Percentiles rank a stretch among this genome's conserved stretches.
Evolutionary conservation across 2,113 vertebrate genomes (phyloP).

Genomic region (Carassius auratus): DNA sequence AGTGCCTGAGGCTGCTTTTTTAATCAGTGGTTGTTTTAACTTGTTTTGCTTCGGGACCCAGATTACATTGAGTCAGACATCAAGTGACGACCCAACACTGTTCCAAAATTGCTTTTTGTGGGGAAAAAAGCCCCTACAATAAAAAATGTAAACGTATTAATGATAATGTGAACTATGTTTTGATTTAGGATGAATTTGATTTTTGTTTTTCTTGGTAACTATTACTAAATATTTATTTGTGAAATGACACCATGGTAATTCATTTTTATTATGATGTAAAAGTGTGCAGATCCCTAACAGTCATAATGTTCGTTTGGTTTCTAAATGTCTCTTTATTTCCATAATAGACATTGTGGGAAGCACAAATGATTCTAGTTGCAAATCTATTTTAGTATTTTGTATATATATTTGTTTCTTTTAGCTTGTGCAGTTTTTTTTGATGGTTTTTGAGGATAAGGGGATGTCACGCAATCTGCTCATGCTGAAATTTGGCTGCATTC

Average conservation of each 20-base stretch:
- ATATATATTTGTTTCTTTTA: not conserved
- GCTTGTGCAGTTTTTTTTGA: not conserved
- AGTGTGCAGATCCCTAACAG: not conserved
- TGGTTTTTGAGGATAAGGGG: not conserved
- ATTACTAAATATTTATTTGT: not conserved
- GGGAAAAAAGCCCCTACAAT: not conserved
- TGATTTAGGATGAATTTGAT: not conserved
- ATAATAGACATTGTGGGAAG: not conserved
- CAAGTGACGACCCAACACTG: not conserved
- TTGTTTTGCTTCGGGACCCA: not conserved
- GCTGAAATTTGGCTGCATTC: not conserved
- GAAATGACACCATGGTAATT: too few species aligned
- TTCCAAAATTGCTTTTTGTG: not conserved
- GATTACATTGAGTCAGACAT: not conserved
- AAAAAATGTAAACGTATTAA: not conserved
- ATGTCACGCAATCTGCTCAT: not conserved
- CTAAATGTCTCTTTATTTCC: not conserved
- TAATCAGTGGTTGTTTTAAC: constrained; percentile 14
- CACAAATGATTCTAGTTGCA: not conserved
- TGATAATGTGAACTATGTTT: not conserved
- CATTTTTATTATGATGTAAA: too few species aligned
- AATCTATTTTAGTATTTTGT: not conserved
- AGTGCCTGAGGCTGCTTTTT: constrained; percentile 2
- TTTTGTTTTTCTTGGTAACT: not conserved
- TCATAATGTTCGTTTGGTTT: not conserved